A percentile compares a stretch with the other conserved stretches of the same genome.
Evolutionary conservation across 2,113 vertebrate species (phyloP).

Genomic region (Larimichthys crocea): DNA sequence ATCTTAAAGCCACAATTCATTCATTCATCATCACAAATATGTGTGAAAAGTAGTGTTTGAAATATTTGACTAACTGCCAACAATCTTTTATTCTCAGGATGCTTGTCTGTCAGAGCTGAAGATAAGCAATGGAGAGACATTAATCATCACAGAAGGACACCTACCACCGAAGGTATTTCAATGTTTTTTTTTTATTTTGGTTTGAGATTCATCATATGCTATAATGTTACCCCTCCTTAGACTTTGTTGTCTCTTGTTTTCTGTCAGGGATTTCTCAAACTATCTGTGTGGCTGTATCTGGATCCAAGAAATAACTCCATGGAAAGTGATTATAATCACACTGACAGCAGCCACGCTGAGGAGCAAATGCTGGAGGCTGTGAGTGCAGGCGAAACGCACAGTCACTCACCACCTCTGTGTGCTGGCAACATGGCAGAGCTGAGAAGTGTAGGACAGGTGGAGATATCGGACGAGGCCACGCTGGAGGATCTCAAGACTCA

Average conservation of each 20-base stretch:
- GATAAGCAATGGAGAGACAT: constrained; percentile 89
- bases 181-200: neutral
- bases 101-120: constrained; percentile 89
- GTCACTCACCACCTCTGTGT: constrained; percentile 28
- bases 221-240: constrained; percentile 58
- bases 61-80: neutral
- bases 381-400: constrained; percentile 69
- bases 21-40: too few relatives aligned
- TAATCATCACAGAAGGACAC: constrained; percentile 90
- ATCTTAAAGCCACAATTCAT: too few relatives aligned
- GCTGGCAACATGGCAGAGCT: constrained; percentile 72
- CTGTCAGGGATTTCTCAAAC: constrained; percentile 89
- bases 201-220: neutral
- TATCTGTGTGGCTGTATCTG: constrained; percentile 88
- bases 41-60: neutral
- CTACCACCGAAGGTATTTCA: constrained; percentile 88
- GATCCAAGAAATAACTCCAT: constrained; percentile 33
- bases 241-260: constrained; percentile 26
- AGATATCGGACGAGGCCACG: constrained; percentile 89
- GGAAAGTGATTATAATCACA: constrained; percentile 53
- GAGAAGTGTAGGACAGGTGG: constrained; percentile 84
- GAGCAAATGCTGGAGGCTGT: constrained; percentile 52
- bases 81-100: constrained; percentile 77
- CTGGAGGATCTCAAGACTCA: constrained; percentile 92
- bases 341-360: constrained; percentile 53